These are phyloP conservation scores for Eumerus sabulonum DNA, from an alignment of 2,888 invertebrate species.

Conservation along the genomic window DNA sequence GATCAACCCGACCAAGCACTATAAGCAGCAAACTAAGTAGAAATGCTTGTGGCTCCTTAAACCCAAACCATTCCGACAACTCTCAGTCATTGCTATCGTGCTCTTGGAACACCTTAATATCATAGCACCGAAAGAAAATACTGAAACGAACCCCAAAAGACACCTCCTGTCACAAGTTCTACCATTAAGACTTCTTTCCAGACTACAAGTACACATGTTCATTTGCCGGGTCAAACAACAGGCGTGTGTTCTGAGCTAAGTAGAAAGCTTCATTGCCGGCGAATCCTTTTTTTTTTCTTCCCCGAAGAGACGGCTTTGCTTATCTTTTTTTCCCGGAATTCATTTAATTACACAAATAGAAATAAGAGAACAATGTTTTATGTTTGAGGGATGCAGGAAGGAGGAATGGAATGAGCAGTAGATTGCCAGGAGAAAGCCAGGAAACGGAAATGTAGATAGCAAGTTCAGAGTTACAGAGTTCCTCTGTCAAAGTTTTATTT, in stretches of 20 bases:
- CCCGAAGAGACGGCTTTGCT: not conserved
- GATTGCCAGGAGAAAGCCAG: constrained; percentile 7
- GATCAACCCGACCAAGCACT: too few species aligned
- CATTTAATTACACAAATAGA: constrained; percentile 51
- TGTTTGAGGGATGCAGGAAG: too few species aligned
- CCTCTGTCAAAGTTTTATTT: constrained; percentile 35
- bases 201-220: not conserved
- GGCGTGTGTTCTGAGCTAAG: constrained; percentile 34
- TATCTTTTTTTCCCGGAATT: constrained; percentile 26
- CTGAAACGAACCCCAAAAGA: constrained; percentile 9
- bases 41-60: too few species aligned
- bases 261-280: constrained; percentile 1
- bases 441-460: constrained; percentile 57
- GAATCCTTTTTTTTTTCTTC: constrained; percentile 1
- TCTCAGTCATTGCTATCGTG: not conserved
- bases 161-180: constrained; percentile 20
- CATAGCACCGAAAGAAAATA: not conserved
- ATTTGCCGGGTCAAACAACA: not conserved
- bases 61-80: not conserved
- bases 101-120: not conserved
- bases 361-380: constrained; percentile 32
- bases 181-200: constrained; percentile 9
- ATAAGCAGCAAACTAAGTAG: too few species aligned
- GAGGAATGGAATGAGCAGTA: too few species aligned
- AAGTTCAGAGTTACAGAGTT: constrained; percentile 40